Evolutionary conservation across 1,140 invertebrate species (phyloP).

Genomic region (Melanaphis sacchari): DNA sequence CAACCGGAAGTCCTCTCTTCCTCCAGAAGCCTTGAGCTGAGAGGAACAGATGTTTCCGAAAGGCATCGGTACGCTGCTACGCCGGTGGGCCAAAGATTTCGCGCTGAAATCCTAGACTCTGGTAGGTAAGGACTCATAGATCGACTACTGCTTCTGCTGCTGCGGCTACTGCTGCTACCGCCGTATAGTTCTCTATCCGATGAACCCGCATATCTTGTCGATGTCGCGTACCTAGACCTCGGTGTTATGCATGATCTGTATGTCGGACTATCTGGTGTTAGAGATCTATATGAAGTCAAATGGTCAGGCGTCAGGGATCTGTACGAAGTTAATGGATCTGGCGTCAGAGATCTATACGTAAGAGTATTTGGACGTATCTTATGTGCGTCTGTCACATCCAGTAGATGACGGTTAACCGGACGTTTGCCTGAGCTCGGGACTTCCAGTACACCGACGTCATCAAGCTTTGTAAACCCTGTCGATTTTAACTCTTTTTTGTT

Average conservation of each 20-base stretch:
- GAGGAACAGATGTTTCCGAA: not conserved
- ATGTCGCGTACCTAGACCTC: not conserved
- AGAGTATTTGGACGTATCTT: not conserved
- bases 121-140: not conserved
- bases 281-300: not conserved
- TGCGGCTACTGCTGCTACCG: not conserved
- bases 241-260: not conserved
- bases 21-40: not conserved
- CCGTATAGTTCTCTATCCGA: not conserved
- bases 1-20: not conserved
- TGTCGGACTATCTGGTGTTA: not conserved
- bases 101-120: not conserved
- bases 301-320: not conserved
- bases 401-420: not conserved
- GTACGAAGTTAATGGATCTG: not conserved
- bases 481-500: not conserved
- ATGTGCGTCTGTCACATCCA: not conserved
- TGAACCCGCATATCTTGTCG: not conserved
- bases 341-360: not conserved
- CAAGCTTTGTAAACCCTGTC: too few species aligned
- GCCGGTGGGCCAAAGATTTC: too few species aligned
- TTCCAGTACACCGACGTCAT: not conserved
- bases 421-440: not conserved
- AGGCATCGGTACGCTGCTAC: not conserved
- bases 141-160: not conserved